Conservation (phyloP, 2,797 vertebrate species). For the Taeniopygia guttata region DNA sequence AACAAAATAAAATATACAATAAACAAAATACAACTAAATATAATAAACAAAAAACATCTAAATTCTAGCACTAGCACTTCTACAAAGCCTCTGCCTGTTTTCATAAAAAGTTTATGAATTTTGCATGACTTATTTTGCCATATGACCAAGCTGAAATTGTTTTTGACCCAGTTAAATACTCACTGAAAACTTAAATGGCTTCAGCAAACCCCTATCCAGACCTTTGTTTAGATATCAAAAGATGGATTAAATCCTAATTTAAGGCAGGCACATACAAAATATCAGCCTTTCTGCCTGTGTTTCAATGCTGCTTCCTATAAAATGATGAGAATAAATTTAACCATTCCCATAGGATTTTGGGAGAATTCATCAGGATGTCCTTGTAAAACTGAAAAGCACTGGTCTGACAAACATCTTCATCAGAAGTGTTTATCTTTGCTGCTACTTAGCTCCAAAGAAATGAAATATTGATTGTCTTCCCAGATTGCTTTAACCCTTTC, state of each 20-base stretch:
- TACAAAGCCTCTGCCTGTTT: not conserved
- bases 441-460: conserved; percentile 2
- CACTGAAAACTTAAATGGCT: not conserved
- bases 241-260: not conserved
- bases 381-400: not conserved
- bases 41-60: not conserved
- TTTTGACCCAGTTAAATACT: not conserved
- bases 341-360: not conserved
- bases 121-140: not conserved
- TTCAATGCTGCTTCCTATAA: not conserved
- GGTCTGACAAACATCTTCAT: not conserved
- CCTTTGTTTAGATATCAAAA: not conserved
- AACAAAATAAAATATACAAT: no score
- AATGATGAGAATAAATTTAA: not conserved
- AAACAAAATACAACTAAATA: no score
- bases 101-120: not conserved
- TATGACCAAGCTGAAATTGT: not conserved
- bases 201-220: not conserved
- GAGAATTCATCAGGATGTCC: not conserved
- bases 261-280: not conserved
- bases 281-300: not conserved
- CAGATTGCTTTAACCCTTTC: not conserved
- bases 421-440: not conserved
- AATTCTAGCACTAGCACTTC: not conserved
- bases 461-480: conserved; percentile 21